phyloP scores from a whole-genome alignment of 2,113 vertebrate species.

The Ornithorhynchus anatinus region DNA sequence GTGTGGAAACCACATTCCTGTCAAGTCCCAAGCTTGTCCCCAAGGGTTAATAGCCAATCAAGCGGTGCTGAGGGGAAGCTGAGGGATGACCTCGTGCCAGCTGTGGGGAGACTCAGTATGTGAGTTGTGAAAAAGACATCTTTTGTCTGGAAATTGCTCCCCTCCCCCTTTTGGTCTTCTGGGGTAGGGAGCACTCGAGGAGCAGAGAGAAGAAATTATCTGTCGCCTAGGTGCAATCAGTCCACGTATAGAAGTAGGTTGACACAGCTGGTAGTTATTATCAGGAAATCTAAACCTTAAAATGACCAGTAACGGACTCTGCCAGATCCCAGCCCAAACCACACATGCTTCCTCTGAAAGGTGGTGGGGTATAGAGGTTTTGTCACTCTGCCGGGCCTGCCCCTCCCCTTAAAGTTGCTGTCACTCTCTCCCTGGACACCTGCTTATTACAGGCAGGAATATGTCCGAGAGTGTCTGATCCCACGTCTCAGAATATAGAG shows the following conservation, averaged over 20 bases:
- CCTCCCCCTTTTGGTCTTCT: too few relatives aligned
- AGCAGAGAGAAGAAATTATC: background rate
- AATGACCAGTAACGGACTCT: background rate
- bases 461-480: background rate
- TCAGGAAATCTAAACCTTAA: background rate
- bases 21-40: background rate
- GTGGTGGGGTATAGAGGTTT: background rate
- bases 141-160: slow-evolving; percentile 16
- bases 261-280: background rate
- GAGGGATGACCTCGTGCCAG: background rate
- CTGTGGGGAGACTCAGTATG: background rate
- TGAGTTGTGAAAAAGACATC: background rate
- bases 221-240: background rate
- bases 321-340: background rate
- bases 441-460: slow-evolving; percentile 5
- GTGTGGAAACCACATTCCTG: background rate
- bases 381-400: background rate
- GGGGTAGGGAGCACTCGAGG: too few relatives aligned
- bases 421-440: slow-evolving; percentile 16
- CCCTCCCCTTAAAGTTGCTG: background rate
- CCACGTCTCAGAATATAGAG: background rate
- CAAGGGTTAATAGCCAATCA: background rate
- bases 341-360: background rate
- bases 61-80: background rate
- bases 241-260: background rate